Evolutionary conservation across 1,140 invertebrate species (phyloP).

Genomic region (Neodiprion lecontei): DNA sequence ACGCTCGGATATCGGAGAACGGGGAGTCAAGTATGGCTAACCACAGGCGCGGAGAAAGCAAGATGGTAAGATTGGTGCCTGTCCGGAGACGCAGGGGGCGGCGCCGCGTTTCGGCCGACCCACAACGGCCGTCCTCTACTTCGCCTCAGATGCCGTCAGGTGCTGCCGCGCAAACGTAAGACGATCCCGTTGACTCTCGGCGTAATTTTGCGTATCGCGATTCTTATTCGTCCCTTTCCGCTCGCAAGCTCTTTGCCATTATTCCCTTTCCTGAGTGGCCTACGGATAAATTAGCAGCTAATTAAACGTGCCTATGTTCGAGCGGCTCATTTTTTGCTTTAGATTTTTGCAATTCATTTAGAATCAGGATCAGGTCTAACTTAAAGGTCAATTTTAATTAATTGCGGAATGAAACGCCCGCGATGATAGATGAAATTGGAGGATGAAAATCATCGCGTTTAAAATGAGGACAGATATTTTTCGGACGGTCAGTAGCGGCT

Average conservation of each 20-base stretch:
- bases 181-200: not conserved
- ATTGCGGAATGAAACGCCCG: too few species aligned
- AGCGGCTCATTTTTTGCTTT: too few species aligned
- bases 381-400: too few species aligned
- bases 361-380: too few species aligned
- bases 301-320: too few species aligned
- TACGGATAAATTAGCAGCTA: too few species aligned
- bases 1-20: constrained; percentile 32
- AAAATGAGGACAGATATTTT: constrained; percentile 52
- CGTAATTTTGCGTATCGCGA: too few species aligned
- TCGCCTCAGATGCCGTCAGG: constrained; percentile 31
- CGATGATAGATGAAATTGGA: too few species aligned
- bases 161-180: constrained; percentile 39
- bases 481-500: constrained; percentile 53
- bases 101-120: constrained; percentile 55
- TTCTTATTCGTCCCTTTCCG: too few species aligned
- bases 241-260: too few species aligned
- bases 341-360: too few species aligned
- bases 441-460: not conserved
- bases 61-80: constrained; percentile 55
- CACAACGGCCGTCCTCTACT: constrained; percentile 50
- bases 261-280: too few species aligned
- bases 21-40: constrained; percentile 52
- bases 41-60: constrained; percentile 53
- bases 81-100: constrained; percentile 49